Base-by-base conservation (phyloP, 2,888 invertebrate species). In the Meiosimyza decipiens region DNA sequence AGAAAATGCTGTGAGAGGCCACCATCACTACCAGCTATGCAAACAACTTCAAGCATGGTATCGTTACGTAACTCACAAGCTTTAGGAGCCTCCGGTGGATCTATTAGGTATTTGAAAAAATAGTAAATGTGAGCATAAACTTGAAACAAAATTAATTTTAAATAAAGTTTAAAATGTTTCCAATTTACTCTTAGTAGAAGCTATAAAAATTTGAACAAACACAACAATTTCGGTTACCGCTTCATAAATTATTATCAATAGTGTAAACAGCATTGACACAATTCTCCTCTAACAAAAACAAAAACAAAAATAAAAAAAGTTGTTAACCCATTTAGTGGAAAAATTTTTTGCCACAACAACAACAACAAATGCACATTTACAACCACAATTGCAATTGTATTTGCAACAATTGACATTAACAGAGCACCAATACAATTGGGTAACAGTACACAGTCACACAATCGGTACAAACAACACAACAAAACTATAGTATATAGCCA, bases 1-100 rank as follows among this genome's bases (percentile, higher is more conserved):
- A 95, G 89, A 87, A 95, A 95, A 87, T 92, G 92, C 85, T 95
- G 95, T 47, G 92, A 91, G 63, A 94, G 89, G 15, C 95, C 95
- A 6, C 95, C 95, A 83, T 94, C 94, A 83, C 91, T 91, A 60
- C 95, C 94, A 0, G 95, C 92, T 77, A 91, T 89, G 86, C 95
- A 95, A 77, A 90, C 91, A 77, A 93, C 91, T 83, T 92, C 91
- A 64, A 94, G 85, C 40, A 85, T 80, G 71, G 90, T 92, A 81
- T 92, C 91, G 85, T 93, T 93, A 75, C 90, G 89, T 78, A 95
- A 87, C 77, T 91, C 90, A 85, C 95, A 95, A 84, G 92, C 91
- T 81, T 88, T 89, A 9, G 95, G 95, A 11, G 93, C 89, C 82
- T 94, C 93, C 1, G 95, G 95, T 52, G 91, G 89, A 80, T 91